Base-by-base conservation (phyloP, 2,888 invertebrate species). In the Sinopyrophorus schimmeli region DNA sequence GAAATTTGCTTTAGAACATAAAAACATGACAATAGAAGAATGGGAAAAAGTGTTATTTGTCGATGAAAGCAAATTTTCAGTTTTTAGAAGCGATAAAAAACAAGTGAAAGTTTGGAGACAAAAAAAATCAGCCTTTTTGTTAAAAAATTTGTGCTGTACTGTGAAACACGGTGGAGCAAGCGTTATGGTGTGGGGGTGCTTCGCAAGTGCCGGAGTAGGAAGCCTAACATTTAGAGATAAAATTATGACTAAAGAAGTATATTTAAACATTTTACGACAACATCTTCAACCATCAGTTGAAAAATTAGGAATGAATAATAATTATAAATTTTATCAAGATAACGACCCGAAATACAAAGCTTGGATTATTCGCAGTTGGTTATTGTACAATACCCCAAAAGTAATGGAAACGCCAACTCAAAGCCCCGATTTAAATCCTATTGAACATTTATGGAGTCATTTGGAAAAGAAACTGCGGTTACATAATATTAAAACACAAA, bases 131-230 rank as follows among this genome's bases (percentile, higher is more conserved):
- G 55, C 58, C 38, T 39, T 44, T 7, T 55, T 55, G 21, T 18
- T 57, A 4, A 21, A 57, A 6, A 55, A 60, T 24, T 17, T 60
- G 6, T 17, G 14, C 4, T 37, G 57, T 12, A 62, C 61, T n/a
- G 56, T 65, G 0, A 65, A 66, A 34, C 61, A 63, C 38, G 60
- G 60, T 9, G 60, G 58, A 5, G 61, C 61, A 7, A 52, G 37
- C 7, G 59, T 63, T 2, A 55, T 58, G 55, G 56, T 62, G 5
- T 63, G 61, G 59, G 59, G 61, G 5, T 58, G 52, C 41, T 58
- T 64, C 32, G 30, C 55, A 7, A 54, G 49, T 16, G 37, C 42
- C 34, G 60, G 59, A 14, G 52, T 61, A 0, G 59, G 60, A 11
- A 47, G 49, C 18, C 35, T 65, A 11, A 57, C 51, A 2, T 54